Percentiles rank a stretch among this genome's conserved stretches.
phyloP scores from a whole-genome alignment of 2,113 vertebrate genomes.

The Phaetusa simplex region DNA sequence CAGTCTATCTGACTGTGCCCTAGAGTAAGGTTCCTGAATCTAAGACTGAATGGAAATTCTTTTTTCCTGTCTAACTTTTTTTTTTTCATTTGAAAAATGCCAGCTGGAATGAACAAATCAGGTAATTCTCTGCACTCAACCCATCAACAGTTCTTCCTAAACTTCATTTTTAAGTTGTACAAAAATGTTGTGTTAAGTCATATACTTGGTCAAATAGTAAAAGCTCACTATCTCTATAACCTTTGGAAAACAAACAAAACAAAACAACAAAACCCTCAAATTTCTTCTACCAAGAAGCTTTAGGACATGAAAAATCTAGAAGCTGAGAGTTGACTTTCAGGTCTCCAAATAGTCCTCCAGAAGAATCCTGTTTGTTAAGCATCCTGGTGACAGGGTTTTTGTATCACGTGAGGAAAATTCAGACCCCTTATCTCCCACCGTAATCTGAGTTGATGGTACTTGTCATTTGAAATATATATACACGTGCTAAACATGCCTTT shows the following conservation, averaged over 20 bases:
- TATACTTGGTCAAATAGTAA: neutral
- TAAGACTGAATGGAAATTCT: neutral
- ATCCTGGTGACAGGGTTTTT: neutral
- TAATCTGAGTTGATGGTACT: neutral
- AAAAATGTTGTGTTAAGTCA: neutral
- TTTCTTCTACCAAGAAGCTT: neutral
- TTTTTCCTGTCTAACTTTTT: neutral
- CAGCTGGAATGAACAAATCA: fast-evolving
- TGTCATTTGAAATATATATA: neutral
- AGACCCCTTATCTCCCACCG: neutral
- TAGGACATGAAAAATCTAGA: neutral
- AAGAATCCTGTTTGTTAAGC: neutral
- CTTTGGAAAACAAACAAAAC: neutral
- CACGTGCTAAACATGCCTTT: neutral
- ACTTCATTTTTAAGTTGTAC: neutral
- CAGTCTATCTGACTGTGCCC: neutral
- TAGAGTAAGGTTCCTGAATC: neutral
- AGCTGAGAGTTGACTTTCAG: neutral
- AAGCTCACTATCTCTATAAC: neutral
- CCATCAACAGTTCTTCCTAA: neutral
- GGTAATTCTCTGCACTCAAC: neutral
- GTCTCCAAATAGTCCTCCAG: neutral
- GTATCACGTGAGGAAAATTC: neutral
- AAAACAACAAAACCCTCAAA: neutral
- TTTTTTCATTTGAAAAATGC: neutral